Conservation (phyloP, 2,113 vertebrate genomes). For the Apus apus region DNA sequence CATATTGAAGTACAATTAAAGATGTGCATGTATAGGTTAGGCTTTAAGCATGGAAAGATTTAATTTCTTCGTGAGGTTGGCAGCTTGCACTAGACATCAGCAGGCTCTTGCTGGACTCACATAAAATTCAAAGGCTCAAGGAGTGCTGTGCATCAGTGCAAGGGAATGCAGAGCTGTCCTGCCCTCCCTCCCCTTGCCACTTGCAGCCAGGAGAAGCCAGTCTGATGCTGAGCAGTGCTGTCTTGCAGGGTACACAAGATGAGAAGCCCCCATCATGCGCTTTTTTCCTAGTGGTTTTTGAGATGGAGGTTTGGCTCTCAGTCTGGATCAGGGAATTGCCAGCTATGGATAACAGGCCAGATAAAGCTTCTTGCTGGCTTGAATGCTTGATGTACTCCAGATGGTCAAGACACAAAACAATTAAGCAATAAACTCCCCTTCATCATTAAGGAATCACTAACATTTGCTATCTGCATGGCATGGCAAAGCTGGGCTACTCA, state of each 20-base stretch:
- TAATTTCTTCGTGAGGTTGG: background rate
- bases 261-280: background rate
- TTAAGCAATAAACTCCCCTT: background rate
- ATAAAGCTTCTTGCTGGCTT: background rate
- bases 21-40: background rate
- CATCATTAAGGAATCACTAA: background rate
- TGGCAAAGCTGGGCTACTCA: background rate
- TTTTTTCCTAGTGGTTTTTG: background rate
- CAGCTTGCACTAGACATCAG: background rate
- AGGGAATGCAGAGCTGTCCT: background rate
- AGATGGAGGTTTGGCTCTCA: background rate
- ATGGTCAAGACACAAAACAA: background rate
- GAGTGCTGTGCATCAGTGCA: background rate
- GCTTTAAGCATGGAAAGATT: background rate
- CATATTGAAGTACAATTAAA: background rate
- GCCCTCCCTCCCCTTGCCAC: background rate
- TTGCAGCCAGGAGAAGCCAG: background rate
- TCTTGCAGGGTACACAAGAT: background rate
- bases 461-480: background rate
- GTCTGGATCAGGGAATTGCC: background rate
- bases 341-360: background rate
- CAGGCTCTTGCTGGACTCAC: background rate
- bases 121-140: background rate
- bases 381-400: background rate
- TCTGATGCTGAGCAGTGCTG: background rate